A percentile compares a stretch with the other conserved stretches of the same genome.
Evolutionary conservation across 2,113 vertebrate species (phyloP).

Genomic region (Chionis minor): DNA sequence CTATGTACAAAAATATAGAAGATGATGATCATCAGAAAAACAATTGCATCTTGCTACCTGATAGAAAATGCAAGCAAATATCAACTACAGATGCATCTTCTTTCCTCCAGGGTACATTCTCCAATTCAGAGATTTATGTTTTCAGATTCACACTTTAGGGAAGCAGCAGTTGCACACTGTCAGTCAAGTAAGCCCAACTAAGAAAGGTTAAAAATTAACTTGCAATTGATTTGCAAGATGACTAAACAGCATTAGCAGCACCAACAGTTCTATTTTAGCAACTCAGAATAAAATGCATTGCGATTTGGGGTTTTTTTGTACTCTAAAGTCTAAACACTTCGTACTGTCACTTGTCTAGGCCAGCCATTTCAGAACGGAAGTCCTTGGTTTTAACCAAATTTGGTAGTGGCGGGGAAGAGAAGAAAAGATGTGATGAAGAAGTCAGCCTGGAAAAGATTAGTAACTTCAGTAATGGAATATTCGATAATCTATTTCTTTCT

Average conservation of each 20-base stretch:
- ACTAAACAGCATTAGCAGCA: not conserved
- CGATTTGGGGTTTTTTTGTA: not conserved
- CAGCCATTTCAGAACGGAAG: not conserved
- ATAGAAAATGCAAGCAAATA: not conserved
- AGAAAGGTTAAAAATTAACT: not conserved
- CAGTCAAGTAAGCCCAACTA: not conserved
- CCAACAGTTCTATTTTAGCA: not conserved
- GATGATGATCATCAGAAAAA: not conserved
- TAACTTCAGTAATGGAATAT: not conserved
- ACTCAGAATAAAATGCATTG: not conserved
- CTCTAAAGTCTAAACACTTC: not conserved
- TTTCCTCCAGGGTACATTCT: not conserved
- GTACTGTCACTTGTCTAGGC: not conserved
- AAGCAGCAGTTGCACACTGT: not conserved
- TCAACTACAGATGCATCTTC: not conserved
- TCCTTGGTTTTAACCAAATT: not conserved
- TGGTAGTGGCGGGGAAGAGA: not conserved
- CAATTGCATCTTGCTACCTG: not conserved
- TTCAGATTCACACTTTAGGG: not conserved
- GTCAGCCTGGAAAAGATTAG: not conserved
- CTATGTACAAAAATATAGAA: not conserved
- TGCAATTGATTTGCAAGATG: not conserved
- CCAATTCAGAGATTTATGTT: not conserved
- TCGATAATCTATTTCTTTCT: not conserved
- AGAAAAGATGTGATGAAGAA: not conserved